Evolutionary conservation across 2,797 vertebrate genomes (phyloP), one percentile per base, ranked within the genome.

Genomic region (Linurgus olivaceus): DNA sequence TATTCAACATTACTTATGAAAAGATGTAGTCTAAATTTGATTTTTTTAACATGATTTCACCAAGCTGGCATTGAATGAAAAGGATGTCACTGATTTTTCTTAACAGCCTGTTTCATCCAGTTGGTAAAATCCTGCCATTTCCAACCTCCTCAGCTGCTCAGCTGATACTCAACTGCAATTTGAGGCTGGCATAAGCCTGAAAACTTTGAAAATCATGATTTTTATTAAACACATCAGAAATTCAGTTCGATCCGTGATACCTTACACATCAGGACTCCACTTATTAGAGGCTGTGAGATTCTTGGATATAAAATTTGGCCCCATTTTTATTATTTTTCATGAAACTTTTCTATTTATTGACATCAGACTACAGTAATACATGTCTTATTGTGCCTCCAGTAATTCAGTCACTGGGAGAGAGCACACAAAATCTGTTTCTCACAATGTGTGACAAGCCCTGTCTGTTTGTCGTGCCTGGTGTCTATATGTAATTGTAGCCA

Each of bases 351-450:
- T 24, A 28, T 87, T 79, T 88, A 52, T 93, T 86, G 78, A 38
- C 54, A 74, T 47, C 31, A 55, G 28, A 21, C 19, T 47, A 23
- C 54, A 81, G 57, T 33, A 77, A 79, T 82, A 16, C 28, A 31
- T 0, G 5, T 17, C 23, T 91, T 81, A 91, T 72, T 86, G 63
- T 79, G 29, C 52, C 44, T 79, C 21, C 68, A 83, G 47, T 61
- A 89, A 65, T 65, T 76, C 75, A 92, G n/a, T 38, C 38, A 28
- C n/a, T 88, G 61, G 71, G 71, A 72, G 8, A 40, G 24, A 33
- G 52, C 38, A 70, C 55, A 94, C 40, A 95, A 58, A 91, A 91
- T 51, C 62, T 89, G 74, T 76, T 95, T 87, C 68, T 80, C 33
- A n/a, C 25, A 23, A 13, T 52, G 37, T 47, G 47, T 86, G 86